Percentiles rank a stretch among this genome's conserved stretches.
Evolutionary conservation across 2,888 invertebrate species (phyloP).

Genomic region (Pandemis heparana): DNA sequence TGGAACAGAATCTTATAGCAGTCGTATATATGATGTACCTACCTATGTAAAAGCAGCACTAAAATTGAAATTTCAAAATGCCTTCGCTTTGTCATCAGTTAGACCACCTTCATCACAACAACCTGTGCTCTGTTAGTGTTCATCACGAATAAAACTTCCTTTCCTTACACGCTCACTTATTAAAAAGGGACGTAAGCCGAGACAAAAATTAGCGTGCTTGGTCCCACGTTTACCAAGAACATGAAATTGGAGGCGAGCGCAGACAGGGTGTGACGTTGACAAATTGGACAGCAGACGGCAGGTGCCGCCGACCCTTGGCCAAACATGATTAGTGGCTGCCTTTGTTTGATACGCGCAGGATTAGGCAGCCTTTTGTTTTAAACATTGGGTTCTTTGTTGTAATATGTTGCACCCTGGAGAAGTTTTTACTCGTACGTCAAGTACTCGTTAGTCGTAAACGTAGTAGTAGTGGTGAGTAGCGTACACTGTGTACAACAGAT

Average conservation of each 20-base stretch:
- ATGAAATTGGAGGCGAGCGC: conserved; percentile 33
- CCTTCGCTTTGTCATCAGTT: too few species aligned
- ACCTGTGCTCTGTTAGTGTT: too few species aligned
- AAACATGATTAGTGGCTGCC: conserved; percentile 52
- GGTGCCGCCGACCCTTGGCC: conserved; percentile 55
- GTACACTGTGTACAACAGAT: too few species aligned
- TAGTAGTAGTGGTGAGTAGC: too few species aligned
- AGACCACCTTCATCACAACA: too few species aligned
- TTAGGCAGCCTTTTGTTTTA: conserved; percentile 14
- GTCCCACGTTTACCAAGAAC: conserved; percentile 9
- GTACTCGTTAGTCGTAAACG: too few species aligned
- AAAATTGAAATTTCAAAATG: too few species aligned
- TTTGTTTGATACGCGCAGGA: conserved; percentile 30
- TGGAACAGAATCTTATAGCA: too few species aligned
- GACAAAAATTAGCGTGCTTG: neutral
- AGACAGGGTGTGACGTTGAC: conserved; percentile 47
- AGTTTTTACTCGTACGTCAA: neutral
- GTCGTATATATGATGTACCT: too few species aligned
- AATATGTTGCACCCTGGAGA: neutral
- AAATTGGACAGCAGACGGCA: conserved; percentile 51
- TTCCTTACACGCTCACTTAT: neutral
- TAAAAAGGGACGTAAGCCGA: neutral
- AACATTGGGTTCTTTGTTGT: neutral
- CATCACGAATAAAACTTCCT: neutral
- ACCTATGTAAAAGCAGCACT: too few species aligned